These are phyloP conservation scores for Pangasianodon hypophthalmus DNA, from an alignment of 2,113 vertebrate species.

Conservation along the genomic window DNA sequence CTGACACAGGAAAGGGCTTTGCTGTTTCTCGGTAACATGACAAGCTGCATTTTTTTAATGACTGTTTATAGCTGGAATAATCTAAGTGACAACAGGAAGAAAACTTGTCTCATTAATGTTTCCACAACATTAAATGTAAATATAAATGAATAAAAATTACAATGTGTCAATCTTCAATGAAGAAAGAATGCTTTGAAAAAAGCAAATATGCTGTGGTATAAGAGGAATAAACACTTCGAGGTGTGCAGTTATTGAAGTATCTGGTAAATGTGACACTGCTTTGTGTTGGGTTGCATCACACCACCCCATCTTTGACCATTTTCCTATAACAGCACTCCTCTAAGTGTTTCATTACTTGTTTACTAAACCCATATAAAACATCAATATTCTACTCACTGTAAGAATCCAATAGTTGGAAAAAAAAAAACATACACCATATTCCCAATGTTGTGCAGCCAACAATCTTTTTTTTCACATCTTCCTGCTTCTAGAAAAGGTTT, in stretches of 20 bases:
- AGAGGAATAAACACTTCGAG: background rate
- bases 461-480: conserved; percentile 1
- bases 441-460: too few relatives aligned
- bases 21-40: background rate
- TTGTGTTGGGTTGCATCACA: too few relatives aligned
- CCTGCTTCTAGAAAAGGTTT: conserved; percentile 25
- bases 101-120: background rate
- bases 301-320: too few relatives aligned
- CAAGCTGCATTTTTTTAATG: background rate
- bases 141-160: background rate
- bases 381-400: too few relatives aligned
- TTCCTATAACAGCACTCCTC: too few relatives aligned
- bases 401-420: too few relatives aligned
- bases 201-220: background rate
- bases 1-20: background rate
- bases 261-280: background rate
- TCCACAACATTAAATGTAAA: background rate
- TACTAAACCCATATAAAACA: too few relatives aligned
- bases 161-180: background rate
- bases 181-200: background rate
- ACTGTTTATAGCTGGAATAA: background rate
- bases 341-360: too few relatives aligned
- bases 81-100: background rate
- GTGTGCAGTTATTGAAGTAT: background rate
- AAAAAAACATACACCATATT: too few relatives aligned